A percentile compares a stretch with the other conserved stretches of the same genome.
Evolutionary conservation across 2,888 invertebrate genomes (phyloP).

Genomic region (Corythucha ciliata): DNA sequence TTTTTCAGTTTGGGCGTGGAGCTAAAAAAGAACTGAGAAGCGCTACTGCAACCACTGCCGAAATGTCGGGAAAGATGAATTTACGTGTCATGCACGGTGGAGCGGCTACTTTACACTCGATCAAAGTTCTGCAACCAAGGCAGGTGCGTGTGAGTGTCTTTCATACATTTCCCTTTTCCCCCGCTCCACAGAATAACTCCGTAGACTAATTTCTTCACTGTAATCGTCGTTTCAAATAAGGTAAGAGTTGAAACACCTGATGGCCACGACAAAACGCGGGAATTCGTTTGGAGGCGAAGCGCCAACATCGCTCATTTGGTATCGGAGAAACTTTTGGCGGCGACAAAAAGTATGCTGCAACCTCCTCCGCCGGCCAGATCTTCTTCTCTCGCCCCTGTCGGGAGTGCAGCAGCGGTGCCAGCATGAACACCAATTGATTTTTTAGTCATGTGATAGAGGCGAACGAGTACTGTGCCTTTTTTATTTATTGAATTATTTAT

Average conservation of each 20-base stretch:
- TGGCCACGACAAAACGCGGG: constrained; percentile 72
- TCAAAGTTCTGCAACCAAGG: constrained; percentile 76
- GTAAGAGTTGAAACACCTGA: constrained; percentile 67
- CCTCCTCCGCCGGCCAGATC: constrained; percentile 44
- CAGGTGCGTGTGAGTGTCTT: constrained; percentile 51
- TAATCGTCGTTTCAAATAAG: no score
- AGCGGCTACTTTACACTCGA: constrained; percentile 72
- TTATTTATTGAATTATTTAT: no score
- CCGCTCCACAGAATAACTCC: background rate
- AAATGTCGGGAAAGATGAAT: constrained; percentile 72
- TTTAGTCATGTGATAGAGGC: no score
- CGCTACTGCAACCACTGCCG: constrained; percentile 77
- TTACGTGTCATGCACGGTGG: constrained; percentile 68
- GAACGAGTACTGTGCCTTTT: no score
- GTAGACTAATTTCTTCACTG: constrained; percentile 21
- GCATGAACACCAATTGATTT: no score
- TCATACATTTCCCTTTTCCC: background rate
- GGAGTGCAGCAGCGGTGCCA: no score
- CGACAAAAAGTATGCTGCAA: constrained; percentile 51
- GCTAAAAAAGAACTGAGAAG: constrained; percentile 72
- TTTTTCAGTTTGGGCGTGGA: constrained; percentile 58
- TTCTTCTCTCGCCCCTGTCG: no score
- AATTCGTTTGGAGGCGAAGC: constrained; percentile 73
- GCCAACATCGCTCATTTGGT: constrained; percentile 76
- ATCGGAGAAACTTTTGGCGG: constrained; percentile 62